These are phyloP conservation scores for Axinella damicornis DNA, from an alignment of 37 sponge, comb jelly and placozoan genomes.

Conservation along the genomic window DNA sequence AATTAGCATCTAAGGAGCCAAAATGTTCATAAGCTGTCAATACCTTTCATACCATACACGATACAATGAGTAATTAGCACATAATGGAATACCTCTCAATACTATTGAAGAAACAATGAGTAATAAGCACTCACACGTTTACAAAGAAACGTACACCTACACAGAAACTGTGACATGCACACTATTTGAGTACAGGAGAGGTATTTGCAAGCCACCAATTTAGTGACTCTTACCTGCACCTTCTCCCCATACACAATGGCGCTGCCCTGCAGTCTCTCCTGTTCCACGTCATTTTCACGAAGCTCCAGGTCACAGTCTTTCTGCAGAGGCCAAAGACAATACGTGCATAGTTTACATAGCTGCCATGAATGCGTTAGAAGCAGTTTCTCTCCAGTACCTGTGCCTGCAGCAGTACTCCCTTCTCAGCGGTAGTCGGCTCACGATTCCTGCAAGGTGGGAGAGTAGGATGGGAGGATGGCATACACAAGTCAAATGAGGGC, in stretches of 20 bases:
- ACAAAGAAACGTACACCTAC: no score
- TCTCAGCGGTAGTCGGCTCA: neutral
- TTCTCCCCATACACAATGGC: slow-evolving; percentile 33
- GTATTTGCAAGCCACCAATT: no score
- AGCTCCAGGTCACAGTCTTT: neutral
- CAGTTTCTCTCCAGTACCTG: neutral
- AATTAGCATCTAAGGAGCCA: no score
- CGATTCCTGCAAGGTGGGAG: neutral
- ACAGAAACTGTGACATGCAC: no score
- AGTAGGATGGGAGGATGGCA: neutral
- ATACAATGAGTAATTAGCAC: no score
- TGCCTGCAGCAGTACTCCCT: neutral
- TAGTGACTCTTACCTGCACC: slow-evolving; percentile 8
- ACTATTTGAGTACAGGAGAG: no score
- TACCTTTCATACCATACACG: no score
- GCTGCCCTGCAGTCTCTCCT: slow-evolving; percentile 14
- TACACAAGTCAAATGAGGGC: no score
- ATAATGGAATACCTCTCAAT: no score
- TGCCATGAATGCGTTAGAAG: neutral
- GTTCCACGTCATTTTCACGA: slow-evolving; percentile 17
- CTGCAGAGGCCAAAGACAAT: neutral
- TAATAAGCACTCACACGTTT: no score
- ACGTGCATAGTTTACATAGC: neutral
- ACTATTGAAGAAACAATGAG: no score
- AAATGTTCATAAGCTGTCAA: no score